phyloP scores from a whole-genome alignment of 2,113 vertebrate genomes.

The Pachypanchax playfairii region DNA sequence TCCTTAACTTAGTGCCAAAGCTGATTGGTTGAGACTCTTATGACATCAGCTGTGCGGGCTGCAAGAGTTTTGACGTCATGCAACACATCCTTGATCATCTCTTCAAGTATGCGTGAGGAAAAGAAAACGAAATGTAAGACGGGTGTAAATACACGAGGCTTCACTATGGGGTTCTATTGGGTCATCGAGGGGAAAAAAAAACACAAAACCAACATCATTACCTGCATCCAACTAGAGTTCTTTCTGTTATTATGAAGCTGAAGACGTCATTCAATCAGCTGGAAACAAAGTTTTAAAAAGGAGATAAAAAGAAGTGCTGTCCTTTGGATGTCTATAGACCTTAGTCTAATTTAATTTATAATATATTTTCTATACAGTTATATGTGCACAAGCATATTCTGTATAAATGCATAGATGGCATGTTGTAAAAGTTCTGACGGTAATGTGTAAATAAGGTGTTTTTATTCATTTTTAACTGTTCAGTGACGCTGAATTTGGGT shows the following conservation, averaged over 20 bases:
- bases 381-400: constrained; percentile 79
- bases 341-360: constrained; percentile 81
- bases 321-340: constrained; percentile 80
- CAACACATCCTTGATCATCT: constrained; percentile 13
- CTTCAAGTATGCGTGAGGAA: not conserved
- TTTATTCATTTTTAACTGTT: constrained; percentile 87
- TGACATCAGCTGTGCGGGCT: constrained; percentile 3
- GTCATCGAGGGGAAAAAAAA: constrained; percentile 16
- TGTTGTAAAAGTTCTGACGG: constrained; percentile 82
- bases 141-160: constrained; percentile 65
- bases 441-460: constrained; percentile 86
- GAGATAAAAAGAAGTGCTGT: constrained; percentile 75
- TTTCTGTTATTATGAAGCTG: constrained; percentile 62
- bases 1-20: constrained; percentile 70
- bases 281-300: constrained; percentile 51
- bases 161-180: constrained; percentile 48
- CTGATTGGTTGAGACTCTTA: constrained; percentile 52
- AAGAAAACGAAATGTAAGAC: not conserved
- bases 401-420: constrained; percentile 85
- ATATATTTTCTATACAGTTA: constrained; percentile 83
- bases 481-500: constrained; percentile 82
- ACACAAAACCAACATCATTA: constrained; percentile 33
- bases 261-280: constrained; percentile 46
- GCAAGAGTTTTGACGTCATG: not conserved
- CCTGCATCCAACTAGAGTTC: constrained; percentile 51